These are phyloP conservation scores for Willisornis vidua DNA, from an alignment of 2,113 vertebrate genomes.

Conservation along the genomic window DNA sequence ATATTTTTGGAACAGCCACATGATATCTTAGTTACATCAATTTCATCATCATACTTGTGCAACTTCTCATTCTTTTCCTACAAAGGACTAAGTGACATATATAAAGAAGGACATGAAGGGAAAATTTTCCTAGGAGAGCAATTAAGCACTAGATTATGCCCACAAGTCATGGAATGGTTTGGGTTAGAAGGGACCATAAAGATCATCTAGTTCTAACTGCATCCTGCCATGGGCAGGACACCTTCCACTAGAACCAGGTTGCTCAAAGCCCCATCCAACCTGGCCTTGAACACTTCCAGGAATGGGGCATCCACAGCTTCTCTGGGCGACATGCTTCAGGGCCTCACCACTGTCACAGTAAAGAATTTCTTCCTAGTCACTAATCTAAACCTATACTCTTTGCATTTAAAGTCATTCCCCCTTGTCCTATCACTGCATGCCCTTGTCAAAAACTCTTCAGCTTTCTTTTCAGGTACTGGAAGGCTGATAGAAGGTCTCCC, in stretches of 20 bases:
- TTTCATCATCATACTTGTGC: not conserved
- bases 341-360: not conserved
- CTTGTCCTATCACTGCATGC: no score
- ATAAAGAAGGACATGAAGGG: not conserved
- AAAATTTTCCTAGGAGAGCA: not conserved
- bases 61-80: not conserved
- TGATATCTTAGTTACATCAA: not conserved
- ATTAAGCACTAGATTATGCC: not conserved
- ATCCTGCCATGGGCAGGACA: not conserved
- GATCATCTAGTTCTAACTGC: not conserved
- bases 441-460: not conserved
- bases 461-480: not conserved
- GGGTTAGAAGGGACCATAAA: not conserved
- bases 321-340: not conserved
- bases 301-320: not conserved
- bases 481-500: not conserved
- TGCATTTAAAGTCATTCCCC: not conserved
- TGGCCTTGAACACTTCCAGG: not conserved
- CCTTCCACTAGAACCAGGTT: not conserved
- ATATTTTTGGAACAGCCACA: not conserved
- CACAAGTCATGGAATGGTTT: not conserved
- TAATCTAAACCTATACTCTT: not conserved
- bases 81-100: not conserved
- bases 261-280: not conserved
- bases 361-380: not conserved